phyloP scores from a whole-genome alignment of 2,888 invertebrate genomes.

The Eurytoma californica region DNA sequence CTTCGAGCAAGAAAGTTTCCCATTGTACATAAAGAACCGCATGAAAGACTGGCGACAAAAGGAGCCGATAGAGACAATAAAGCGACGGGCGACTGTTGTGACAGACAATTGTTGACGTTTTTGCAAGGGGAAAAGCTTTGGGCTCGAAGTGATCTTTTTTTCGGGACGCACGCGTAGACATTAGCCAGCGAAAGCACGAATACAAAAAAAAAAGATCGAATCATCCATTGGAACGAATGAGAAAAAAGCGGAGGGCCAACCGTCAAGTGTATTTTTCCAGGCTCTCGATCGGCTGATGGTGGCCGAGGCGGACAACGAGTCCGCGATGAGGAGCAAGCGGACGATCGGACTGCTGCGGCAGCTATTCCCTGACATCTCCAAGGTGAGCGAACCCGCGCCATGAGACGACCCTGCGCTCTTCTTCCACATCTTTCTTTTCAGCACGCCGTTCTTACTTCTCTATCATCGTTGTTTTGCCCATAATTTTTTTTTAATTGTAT shows the following conservation, averaged over 20 bases:
- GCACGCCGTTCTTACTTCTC: background rate
- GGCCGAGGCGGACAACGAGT: constrained; percentile 80
- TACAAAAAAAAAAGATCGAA: background rate
- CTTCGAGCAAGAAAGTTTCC: too few relatives aligned
- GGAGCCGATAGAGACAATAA: too few relatives aligned
- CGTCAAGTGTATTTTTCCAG: constrained; percentile 72
- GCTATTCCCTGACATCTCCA: constrained; percentile 84
- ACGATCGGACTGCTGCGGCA: constrained; percentile 86
- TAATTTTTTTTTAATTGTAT: background rate
- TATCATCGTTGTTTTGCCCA: background rate
- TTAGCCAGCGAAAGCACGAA: background rate
- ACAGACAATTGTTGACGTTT: too few relatives aligned
- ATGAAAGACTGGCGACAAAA: too few relatives aligned
- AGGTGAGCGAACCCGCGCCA: constrained; percentile 78
- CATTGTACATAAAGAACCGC: too few relatives aligned
- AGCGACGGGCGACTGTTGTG: too few relatives aligned
- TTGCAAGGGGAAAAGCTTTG: too few relatives aligned
- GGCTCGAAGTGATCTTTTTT: too few relatives aligned
- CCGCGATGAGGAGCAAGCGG: constrained; percentile 84
- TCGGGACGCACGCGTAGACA: constrained; percentile 11
- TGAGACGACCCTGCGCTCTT: background rate
- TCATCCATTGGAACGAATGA: background rate
- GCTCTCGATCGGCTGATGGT: constrained; percentile 82
- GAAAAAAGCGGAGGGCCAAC: constrained; percentile 38
- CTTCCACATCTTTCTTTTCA: constrained; percentile 10